These are phyloP conservation scores for Octomys mimax DNA, from an alignment of 2,797 vertebrate species.

Conservation along the genomic window DNA sequence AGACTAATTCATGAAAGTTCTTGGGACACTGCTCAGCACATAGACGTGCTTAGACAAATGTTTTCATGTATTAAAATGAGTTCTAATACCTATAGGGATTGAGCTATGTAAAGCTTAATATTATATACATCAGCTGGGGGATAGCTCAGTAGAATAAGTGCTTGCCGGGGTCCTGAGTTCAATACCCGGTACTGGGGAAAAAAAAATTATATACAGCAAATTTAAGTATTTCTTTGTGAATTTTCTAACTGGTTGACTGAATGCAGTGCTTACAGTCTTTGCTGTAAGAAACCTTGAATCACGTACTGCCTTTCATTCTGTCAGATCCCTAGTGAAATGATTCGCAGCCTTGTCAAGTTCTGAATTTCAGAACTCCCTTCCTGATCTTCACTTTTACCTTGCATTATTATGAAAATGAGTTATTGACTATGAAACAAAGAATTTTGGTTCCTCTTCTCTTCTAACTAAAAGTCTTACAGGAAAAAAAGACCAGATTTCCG, in stretches of 20 bases:
- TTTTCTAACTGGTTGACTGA: slow-evolving; percentile 2
- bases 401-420: slow-evolving; percentile 4
- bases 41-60: not conserved
- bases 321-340: not conserved
- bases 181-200: no score
- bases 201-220: not conserved
- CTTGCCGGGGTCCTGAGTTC: no score
- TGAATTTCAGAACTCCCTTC: slow-evolving; percentile 1
- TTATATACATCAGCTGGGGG: not conserved
- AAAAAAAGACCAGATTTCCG: slow-evolving; percentile 45
- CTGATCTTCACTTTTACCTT: not conserved
- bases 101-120: slow-evolving; percentile 5
- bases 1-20: not conserved
- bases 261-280: not conserved
- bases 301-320: not conserved
- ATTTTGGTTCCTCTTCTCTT: not conserved
- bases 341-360: not conserved
- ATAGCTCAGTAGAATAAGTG: no score
- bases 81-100: slow-evolving; percentile 14
- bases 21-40: not conserved
- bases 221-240: not conserved
- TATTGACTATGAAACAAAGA: slow-evolving; percentile 39
- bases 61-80: slow-evolving; percentile 22
- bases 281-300: not conserved
- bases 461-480: slow-evolving; percentile 32